phyloP scores from a whole-genome alignment of 2,113 vertebrate species.

The Caracal caracal region DNA sequence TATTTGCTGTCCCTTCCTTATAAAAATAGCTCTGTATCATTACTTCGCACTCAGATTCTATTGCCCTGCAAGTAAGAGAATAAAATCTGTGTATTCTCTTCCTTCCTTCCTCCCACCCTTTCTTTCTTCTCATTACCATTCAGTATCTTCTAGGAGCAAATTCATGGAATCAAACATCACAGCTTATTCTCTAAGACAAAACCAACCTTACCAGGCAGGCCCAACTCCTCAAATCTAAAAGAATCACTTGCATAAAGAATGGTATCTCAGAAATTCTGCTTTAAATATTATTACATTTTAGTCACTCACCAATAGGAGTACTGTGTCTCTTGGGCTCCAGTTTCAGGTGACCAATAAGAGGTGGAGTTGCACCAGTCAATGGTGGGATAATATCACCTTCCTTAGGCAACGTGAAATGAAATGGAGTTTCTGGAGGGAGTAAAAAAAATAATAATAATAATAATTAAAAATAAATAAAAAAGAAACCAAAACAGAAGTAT shows the following conservation, averaged over 20 bases:
- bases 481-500: slow-evolving; percentile 45
- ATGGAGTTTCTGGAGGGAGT: slow-evolving; percentile 88
- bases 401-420: slow-evolving; percentile 94
- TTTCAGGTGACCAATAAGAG: slow-evolving; percentile 92
- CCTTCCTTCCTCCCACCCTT: slow-evolving; percentile 57
- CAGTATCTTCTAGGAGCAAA: slow-evolving; percentile 1
- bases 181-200: slow-evolving; percentile 47
- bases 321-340: slow-evolving; percentile 95
- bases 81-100: background rate
- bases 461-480: background rate
- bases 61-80: background rate
- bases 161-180: background rate
- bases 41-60: background rate
- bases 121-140: slow-evolving; percentile 31
- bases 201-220: slow-evolving; percentile 1
- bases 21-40: background rate
- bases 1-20: background rate
- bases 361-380: slow-evolving; percentile 89
- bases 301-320: slow-evolving; percentile 95
- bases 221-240: slow-evolving; percentile 54
- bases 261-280: slow-evolving; percentile 50
- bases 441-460: background rate
- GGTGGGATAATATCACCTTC: slow-evolving; percentile 92
- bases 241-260: slow-evolving; percentile 48
- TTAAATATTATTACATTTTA: slow-evolving; percentile 54